These are phyloP conservation scores for Drosophila tropicalis DNA, from an alignment of 1,140 invertebrate species.

Conservation along the genomic window DNA sequence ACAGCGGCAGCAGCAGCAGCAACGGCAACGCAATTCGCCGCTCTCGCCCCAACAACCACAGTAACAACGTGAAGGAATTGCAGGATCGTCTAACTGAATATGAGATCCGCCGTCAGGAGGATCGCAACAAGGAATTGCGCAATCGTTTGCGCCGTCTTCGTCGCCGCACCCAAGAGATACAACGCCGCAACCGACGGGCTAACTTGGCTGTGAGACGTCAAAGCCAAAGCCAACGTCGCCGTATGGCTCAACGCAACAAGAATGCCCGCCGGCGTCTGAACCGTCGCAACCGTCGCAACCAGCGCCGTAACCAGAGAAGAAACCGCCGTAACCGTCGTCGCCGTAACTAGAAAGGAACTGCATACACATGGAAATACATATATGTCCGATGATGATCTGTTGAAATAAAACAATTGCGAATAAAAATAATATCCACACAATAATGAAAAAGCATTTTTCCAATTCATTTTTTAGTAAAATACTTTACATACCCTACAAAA, in stretches of 20 bases:
- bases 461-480: too few relatives aligned
- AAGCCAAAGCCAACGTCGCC: background rate
- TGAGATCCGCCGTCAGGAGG: conserved; percentile 55
- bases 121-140: conserved; percentile 36
- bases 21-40: background rate
- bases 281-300: conserved; percentile 18
- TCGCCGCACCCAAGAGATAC: background rate
- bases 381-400: conserved; percentile 1
- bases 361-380: background rate
- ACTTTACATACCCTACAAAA: too few relatives aligned
- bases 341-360: conserved; percentile 35
- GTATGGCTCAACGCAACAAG: background rate
- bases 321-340: conserved; percentile 37
- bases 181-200: conserved; percentile 15
- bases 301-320: conserved; percentile 34
- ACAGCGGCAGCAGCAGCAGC: background rate
- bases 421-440: conserved; percentile 10
- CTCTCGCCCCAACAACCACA: background rate
- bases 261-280: background rate
- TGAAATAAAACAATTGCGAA: conserved; percentile 29
- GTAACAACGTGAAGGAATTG: background rate
- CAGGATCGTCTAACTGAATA: conserved; percentile 27
- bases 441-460: background rate
- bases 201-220: background rate
- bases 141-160: conserved; percentile 13